A percentile compares a stretch with the other conserved stretches of the same genome.
Evolutionary conservation across 2,113 vertebrate genomes (phyloP).

Genomic region (Scalopus aquaticus): DNA sequence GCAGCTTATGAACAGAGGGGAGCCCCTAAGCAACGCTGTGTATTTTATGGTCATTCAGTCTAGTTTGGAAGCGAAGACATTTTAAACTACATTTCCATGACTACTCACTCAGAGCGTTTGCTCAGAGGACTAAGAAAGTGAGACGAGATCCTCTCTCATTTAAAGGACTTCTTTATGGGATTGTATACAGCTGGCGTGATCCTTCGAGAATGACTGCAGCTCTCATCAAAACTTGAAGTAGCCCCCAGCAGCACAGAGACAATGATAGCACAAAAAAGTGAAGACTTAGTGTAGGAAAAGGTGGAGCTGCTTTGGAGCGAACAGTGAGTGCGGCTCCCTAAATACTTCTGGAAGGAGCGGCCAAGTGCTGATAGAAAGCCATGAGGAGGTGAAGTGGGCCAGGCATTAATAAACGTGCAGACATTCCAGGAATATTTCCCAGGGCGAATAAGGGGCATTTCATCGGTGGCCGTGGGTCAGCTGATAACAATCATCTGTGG

Average conservation of each 20-base stretch:
- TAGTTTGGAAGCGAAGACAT: not conserved
- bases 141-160: not conserved
- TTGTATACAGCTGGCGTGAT: no score
- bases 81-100: not conserved
- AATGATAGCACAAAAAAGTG: not conserved
- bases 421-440: not conserved
- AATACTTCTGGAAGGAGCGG: not conserved
- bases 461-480: accelerated
- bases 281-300: no score
- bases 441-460: not conserved
- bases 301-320: not conserved
- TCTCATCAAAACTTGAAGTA: no score
- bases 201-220: no score
- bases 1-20: not conserved
- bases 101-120: not conserved
- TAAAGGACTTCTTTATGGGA: not conserved
- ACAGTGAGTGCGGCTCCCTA: not conserved
- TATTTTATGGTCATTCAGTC: not conserved
- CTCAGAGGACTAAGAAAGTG: not conserved
- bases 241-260: not conserved
- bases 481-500: no score
- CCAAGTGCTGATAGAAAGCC: not conserved
- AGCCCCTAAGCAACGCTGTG: not conserved
- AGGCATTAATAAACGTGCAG: not conserved
- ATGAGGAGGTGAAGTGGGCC: no score